phyloP scores from a whole-genome alignment of 2,113 vertebrate genomes.

The Syrrhaptes paradoxus region DNA sequence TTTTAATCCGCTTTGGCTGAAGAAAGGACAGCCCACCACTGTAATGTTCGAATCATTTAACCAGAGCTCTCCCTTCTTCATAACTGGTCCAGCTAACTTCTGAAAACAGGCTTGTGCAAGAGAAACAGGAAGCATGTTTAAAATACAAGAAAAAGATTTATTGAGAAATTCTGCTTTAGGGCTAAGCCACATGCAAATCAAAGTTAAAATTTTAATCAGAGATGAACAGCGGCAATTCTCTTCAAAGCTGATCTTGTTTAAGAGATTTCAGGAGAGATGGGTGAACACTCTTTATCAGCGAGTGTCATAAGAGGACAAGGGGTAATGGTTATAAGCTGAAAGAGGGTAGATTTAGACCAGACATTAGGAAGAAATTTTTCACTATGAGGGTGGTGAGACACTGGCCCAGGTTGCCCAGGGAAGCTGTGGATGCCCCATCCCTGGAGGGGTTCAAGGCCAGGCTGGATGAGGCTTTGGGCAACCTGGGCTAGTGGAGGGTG shows the following conservation, averaged over 20 bases:
- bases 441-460: too few relatives aligned
- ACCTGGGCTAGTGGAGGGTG: too few relatives aligned
- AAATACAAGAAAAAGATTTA: neutral
- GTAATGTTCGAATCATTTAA: neutral
- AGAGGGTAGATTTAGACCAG: too few relatives aligned
- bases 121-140: neutral
- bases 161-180: neutral
- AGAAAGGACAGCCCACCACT: neutral
- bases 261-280: neutral
- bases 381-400: too few relatives aligned
- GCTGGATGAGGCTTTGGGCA: too few relatives aligned
- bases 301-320: too few relatives aligned
- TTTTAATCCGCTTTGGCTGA: neutral
- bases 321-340: too few relatives aligned
- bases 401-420: too few relatives aligned
- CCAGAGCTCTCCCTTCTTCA: neutral
- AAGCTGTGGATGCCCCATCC: too few relatives aligned
- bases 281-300: too few relatives aligned
- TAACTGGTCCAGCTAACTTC: neutral
- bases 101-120: neutral
- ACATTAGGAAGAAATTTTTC: too few relatives aligned
- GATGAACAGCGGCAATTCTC: neutral
- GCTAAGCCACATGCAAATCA: neutral
- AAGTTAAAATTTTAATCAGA: neutral
- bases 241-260: neutral